These are phyloP conservation scores for Todiramphus chloris DNA, from an alignment of 2,113 vertebrate genomes.

Conservation along the genomic window DNA sequence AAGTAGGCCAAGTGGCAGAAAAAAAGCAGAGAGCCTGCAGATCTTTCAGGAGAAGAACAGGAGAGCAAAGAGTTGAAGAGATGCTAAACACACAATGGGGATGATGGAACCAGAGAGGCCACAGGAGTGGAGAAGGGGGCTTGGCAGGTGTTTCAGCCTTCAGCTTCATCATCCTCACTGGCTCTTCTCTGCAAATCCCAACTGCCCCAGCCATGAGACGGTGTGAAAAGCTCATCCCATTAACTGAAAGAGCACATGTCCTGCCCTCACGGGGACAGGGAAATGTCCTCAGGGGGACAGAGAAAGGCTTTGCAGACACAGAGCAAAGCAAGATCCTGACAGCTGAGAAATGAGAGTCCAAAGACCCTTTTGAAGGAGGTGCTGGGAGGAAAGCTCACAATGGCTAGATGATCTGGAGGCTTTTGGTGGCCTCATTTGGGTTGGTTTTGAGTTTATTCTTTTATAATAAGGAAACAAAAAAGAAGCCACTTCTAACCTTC, in stretches of 20 bases:
- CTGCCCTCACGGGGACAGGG: not conserved
- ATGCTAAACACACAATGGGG: not conserved
- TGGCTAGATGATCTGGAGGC: not conserved
- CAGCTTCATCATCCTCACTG: not conserved
- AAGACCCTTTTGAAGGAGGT: not conserved
- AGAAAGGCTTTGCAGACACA: not conserved
- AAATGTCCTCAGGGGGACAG: not conserved
- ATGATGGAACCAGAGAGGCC: not conserved
- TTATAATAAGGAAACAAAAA: not conserved
- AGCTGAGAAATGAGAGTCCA: accelerated
- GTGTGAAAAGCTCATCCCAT: not conserved
- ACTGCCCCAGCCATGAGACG: accelerated
- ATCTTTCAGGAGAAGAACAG: not conserved
- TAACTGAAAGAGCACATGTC: not conserved
- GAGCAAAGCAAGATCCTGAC: not conserved
- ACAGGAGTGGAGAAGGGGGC: not conserved
- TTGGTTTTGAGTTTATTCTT: not conserved
- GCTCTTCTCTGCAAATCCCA: not conserved
- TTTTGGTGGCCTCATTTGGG: not conserved
- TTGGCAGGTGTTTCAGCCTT: not conserved
- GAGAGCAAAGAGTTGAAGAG: not conserved
- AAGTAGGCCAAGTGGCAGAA: not conserved
- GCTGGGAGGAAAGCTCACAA: not conserved
- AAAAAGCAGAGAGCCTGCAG: not conserved
- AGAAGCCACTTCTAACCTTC: not conserved